Evolutionary conservation across 2,113 vertebrate species (phyloP).

Genomic region (Poicephalus meyeri): DNA sequence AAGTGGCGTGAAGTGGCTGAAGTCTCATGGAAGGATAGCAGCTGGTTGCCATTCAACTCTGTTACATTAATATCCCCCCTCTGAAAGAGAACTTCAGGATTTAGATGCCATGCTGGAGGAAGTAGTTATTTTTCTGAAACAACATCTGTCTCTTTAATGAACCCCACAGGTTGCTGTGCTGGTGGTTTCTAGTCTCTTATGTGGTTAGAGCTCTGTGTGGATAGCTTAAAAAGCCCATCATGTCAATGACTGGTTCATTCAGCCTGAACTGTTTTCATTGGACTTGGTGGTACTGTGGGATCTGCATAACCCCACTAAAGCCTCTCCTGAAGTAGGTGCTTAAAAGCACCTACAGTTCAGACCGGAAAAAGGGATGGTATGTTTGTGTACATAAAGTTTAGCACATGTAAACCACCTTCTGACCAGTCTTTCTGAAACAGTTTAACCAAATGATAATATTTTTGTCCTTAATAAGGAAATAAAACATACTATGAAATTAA

Average conservation of each 20-base stretch:
- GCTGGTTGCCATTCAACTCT: neutral
- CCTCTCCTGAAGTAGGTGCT: slow-evolving; percentile 54
- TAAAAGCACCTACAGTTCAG: slow-evolving; percentile 23
- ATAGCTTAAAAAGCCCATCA: slow-evolving; percentile 39
- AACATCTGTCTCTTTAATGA: slow-evolving; percentile 29
- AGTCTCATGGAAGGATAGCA: neutral
- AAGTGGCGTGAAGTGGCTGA: neutral
- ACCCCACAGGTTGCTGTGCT: slow-evolving; percentile 10
- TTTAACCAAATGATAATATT: neutral
- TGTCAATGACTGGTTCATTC: slow-evolving; percentile 50
- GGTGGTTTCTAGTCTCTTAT: slow-evolving; percentile 42
- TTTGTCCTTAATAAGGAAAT: neutral
- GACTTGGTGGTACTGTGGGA: slow-evolving; percentile 22
- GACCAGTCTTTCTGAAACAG: neutral
- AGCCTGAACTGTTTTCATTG: slow-evolving; percentile 48
- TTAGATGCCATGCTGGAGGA: neutral
- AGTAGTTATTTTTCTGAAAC: slow-evolving; percentile 14
- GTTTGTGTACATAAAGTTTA: slow-evolving; percentile 29
- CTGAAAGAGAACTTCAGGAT: neutral
- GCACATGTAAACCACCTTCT: neutral
- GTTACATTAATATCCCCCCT: neutral
- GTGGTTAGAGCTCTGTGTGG: slow-evolving; percentile 47
- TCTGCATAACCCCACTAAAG: slow-evolving; percentile 47
- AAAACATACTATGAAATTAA: neutral
- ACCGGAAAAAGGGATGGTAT: neutral